A percentile compares a stretch with the other conserved stretches of the same genome.
Conservation (phyloP, 64 coral and sea anemone species). For the Stylophora pistillata region DNA sequence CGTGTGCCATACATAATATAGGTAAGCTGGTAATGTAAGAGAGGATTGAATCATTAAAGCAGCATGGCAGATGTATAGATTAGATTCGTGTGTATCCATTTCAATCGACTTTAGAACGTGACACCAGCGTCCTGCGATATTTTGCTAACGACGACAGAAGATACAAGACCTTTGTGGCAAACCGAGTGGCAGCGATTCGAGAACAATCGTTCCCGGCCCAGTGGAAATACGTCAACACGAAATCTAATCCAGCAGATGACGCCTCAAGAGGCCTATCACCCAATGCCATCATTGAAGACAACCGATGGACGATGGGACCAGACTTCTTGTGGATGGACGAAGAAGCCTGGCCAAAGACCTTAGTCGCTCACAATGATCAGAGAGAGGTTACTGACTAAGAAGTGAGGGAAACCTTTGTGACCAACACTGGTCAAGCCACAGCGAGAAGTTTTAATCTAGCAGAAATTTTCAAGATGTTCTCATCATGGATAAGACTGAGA, state of each 20-base stretch:
- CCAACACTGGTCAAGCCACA: too few relatives aligned
- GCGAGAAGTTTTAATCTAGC: too few relatives aligned
- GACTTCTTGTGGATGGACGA: background rate
- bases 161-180: background rate
- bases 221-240: background rate
- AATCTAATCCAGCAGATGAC: background rate
- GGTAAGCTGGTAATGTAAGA: too few relatives aligned
- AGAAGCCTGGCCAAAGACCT: background rate
- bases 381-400: background rate
- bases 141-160: background rate
- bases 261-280: background rate
- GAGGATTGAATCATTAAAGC: too few relatives aligned
- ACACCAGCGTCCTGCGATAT: background rate
- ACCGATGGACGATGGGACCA: background rate
- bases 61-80: too few relatives aligned
- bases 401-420: too few relatives aligned
- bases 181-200: background rate
- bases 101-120: too few relatives aligned
- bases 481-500: too few relatives aligned
- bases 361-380: too few relatives aligned
- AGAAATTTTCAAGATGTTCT: too few relatives aligned
- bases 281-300: background rate
- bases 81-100: too few relatives aligned
- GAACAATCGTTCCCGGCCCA: background rate
- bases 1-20: too few relatives aligned